These are phyloP conservation scores for Condylura cristata DNA, from an alignment of 2,113 vertebrate genomes.

Conservation along the genomic window DNA sequence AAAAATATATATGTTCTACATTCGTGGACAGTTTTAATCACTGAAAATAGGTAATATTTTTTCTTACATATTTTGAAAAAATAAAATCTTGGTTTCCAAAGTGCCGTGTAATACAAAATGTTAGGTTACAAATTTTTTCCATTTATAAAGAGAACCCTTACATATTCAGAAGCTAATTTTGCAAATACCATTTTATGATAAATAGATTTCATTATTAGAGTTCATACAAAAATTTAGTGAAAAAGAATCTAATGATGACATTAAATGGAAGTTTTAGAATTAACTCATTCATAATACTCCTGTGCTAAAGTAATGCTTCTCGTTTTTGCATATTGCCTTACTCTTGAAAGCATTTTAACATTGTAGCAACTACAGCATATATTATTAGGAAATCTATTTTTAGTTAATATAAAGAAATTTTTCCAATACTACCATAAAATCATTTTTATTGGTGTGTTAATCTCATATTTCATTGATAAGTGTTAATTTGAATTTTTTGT, in stretches of 20 bases:
- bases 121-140: not conserved
- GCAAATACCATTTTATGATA: conserved; percentile 42
- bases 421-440: conserved; percentile 22
- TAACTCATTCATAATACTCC: no score
- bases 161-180: conserved; percentile 54
- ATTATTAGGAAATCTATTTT: conserved; percentile 50
- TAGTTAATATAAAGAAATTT: conserved; percentile 25
- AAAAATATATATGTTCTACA: not conserved
- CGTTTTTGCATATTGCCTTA: no score
- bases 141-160: conserved; percentile 50
- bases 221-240: conserved; percentile 55
- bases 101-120: conserved; percentile 45
- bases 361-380: not conserved
- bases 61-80: conserved; percentile 56
- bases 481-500: conserved; percentile 46
- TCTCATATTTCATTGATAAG: not conserved
- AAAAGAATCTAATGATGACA: conserved; percentile 57
- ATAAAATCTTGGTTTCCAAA: conserved; percentile 50
- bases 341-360: conserved; percentile 51
- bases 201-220: conserved; percentile 32
- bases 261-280: conserved; percentile 58
- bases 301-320: no score
- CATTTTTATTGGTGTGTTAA: not conserved
- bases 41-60: conserved; percentile 43
- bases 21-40: not conserved